Conservation (phyloP, 2,888 invertebrate genomes). For the Chromoteleia sp. region DNA sequence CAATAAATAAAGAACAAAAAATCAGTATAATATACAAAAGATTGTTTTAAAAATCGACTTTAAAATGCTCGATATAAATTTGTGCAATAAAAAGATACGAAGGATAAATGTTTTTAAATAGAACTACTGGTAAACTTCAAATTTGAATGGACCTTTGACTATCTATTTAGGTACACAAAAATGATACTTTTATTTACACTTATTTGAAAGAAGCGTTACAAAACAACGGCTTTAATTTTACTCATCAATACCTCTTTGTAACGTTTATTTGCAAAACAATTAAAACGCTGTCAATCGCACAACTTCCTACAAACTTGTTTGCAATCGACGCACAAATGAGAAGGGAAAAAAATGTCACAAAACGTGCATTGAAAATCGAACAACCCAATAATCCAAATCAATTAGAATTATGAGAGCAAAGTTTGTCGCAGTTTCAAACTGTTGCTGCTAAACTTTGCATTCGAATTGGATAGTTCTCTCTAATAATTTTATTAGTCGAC, state of each 20-base stretch:
- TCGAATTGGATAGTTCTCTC: neutral
- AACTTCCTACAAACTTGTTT: conserved; percentile 12
- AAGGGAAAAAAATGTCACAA: conserved; percentile 15
- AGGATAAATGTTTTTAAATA: too few relatives aligned
- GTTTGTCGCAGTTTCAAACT: conserved; percentile 14
- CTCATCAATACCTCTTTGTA: conserved; percentile 5
- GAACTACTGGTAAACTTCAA: too few relatives aligned
- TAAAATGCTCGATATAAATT: too few relatives aligned
- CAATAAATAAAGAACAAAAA: too few relatives aligned
- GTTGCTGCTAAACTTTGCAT: conserved; percentile 7
- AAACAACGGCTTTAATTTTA: conserved; percentile 8
- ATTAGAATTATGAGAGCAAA: conserved; percentile 6
- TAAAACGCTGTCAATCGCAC: conserved; percentile 16
- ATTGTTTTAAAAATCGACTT: too few relatives aligned
- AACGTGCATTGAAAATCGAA: conserved; percentile 17
- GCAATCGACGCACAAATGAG: conserved; percentile 1
- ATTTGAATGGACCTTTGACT: too few relatives aligned
- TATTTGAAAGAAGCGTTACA: conserved; percentile 1
- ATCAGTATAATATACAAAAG: too few relatives aligned
- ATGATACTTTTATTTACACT: neutral
- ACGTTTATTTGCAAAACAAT: conserved; percentile 28
- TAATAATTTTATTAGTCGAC: conserved; percentile 17
- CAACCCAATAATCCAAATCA: conserved; percentile 29
- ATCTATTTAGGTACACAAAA: neutral
- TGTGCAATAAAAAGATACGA: too few relatives aligned